Evolutionary conservation across 2,888 invertebrate genomes (phyloP).

Genomic region (Patella depressa): DNA sequence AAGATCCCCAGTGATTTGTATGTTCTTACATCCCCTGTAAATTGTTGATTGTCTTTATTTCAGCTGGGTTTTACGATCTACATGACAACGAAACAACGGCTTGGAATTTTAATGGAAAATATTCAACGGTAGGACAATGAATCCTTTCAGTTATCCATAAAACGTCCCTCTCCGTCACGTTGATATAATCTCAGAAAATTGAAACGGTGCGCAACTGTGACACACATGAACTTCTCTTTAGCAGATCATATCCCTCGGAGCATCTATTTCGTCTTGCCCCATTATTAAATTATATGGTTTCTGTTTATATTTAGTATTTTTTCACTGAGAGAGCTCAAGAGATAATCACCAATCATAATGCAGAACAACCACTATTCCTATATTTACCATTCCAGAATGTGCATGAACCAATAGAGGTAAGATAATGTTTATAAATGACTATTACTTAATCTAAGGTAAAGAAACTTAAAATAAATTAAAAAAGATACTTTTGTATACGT

Average conservation of each 20-base stretch:
- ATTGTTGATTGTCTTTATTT: too few relatives aligned
- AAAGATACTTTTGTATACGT: too few relatives aligned
- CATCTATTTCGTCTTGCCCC: too few relatives aligned
- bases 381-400: conserved; percentile 14
- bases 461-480: too few relatives aligned
- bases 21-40: too few relatives aligned
- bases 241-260: too few relatives aligned
- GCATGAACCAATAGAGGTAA: conserved; percentile 15
- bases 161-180: too few relatives aligned
- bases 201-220: too few relatives aligned
- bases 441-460: neutral
- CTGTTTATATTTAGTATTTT: neutral
- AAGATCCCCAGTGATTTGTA: too few relatives aligned
- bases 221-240: too few relatives aligned
- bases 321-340: conserved; percentile 11
- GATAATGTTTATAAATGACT: neutral
- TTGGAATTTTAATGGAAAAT: conserved; percentile 8
- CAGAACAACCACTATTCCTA: conserved; percentile 1
- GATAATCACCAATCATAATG: neutral
- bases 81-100: conserved; percentile 10
- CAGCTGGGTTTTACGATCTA: neutral
- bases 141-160: too few relatives aligned
- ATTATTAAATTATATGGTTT: neutral
- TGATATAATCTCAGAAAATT: too few relatives aligned
- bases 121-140: neutral